Evolutionary conservation across 30 jellyfish, hydroid and myxozoan species (phyloP).

Genomic region (Chironex yamaguchii): DNA sequence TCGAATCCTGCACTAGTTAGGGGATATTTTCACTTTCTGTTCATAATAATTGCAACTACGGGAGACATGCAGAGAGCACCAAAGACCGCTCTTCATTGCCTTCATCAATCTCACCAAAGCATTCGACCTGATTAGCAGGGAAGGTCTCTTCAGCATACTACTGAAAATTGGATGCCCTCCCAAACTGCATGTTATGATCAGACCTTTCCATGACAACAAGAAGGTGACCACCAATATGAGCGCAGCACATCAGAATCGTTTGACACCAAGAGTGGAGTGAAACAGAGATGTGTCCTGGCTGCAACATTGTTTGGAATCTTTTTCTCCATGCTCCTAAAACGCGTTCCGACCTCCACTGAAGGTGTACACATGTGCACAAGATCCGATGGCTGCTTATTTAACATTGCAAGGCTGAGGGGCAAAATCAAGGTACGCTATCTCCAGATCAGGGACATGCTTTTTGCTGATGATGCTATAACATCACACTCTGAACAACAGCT

Average conservation of each 20-base stretch:
- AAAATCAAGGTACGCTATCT: background rate
- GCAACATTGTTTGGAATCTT: background rate
- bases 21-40: too few species aligned
- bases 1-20: too few species aligned
- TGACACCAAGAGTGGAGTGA: background rate
- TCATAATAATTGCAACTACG: too few species aligned
- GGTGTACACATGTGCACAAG: background rate
- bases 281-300: background rate
- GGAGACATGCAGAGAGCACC: background rate
- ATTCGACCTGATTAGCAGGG: background rate
- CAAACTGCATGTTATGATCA: background rate
- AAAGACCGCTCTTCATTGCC: background rate
- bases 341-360: background rate
- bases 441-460: conserved; percentile 10
- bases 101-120: background rate
- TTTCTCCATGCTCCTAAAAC: background rate
- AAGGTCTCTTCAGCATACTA: background rate
- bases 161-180: background rate
- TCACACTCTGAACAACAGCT: conserved; percentile 6
- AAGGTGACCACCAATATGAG: background rate
- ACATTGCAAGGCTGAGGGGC: background rate
- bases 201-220: background rate
- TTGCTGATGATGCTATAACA: conserved; percentile 15
- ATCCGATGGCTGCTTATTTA: conserved; percentile 7
- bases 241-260: background rate